phyloP scores from a whole-genome alignment of 2,888 invertebrate species.

The Cataglyphis rosenhaueri region DNA sequence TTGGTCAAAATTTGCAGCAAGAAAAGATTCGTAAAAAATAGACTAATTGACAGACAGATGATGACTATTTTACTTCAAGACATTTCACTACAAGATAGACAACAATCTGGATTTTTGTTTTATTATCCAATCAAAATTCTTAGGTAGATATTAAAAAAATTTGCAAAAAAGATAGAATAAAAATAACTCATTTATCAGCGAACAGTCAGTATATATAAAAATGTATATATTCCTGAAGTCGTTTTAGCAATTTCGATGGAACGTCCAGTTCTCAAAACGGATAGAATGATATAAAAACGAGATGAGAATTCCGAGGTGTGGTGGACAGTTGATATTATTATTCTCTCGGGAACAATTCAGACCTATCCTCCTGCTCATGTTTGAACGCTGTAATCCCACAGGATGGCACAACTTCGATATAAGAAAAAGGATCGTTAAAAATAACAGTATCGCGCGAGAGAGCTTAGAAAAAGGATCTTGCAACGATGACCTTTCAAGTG shows the following conservation, averaged over 20 bases:
- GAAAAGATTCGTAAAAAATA: background rate
- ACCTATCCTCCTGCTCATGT: constrained; percentile 17
- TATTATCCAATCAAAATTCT: background rate
- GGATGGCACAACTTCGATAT: constrained; percentile 32
- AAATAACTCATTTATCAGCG: background rate
- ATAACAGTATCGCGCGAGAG: background rate
- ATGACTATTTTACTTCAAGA: background rate
- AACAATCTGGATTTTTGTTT: background rate
- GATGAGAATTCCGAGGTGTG: constrained; percentile 22
- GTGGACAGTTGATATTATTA: constrained; percentile 41
- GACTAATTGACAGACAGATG: background rate
- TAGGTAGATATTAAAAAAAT: background rate
- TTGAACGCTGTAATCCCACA: constrained; percentile 25
- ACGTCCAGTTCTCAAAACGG: background rate
- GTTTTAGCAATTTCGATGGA: constrained; percentile 2
- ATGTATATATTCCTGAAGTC: background rate
- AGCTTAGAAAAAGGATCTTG: constrained; percentile 1
- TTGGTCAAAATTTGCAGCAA: background rate
- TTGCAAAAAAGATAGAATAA: background rate
- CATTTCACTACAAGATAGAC: background rate
- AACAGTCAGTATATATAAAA: background rate
- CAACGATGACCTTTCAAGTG: constrained; percentile 13
- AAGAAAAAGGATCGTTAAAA: constrained; percentile 33
- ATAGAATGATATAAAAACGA: constrained; percentile 4
- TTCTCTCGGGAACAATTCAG: constrained; percentile 19